Evolutionary conservation across 2,797 vertebrate species (phyloP).

Genomic region (Squalus acanthias): DNA sequence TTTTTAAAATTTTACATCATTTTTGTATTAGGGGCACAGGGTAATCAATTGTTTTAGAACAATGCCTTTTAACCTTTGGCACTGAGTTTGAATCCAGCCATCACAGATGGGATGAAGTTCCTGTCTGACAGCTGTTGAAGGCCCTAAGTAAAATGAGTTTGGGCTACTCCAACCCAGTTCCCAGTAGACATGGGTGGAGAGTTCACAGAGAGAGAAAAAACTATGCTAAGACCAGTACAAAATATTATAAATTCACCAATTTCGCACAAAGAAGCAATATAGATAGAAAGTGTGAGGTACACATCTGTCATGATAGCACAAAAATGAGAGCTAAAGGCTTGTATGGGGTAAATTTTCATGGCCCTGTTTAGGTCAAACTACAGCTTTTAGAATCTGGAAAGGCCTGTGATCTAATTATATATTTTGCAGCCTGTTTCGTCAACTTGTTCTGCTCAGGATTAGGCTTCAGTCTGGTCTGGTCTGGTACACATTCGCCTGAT

Average conservation of each 20-base stretch:
- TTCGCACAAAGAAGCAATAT: background rate
- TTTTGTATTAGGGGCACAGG: background rate
- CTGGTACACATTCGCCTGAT: background rate
- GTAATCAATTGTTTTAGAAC: background rate
- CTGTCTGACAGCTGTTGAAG: background rate
- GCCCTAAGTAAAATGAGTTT: background rate
- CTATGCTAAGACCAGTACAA: background rate
- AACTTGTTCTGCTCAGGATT: too few species aligned
- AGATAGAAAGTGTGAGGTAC: background rate
- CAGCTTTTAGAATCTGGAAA: background rate
- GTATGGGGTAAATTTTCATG: background rate
- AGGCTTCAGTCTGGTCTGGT: background rate
- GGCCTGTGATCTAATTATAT: background rate
- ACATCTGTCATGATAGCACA: background rate
- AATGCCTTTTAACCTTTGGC: background rate
- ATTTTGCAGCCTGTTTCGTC: background rate
- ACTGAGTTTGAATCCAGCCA: background rate
- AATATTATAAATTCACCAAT: background rate
- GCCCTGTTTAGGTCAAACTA: background rate
- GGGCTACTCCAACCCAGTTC: background rate
- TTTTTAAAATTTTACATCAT: background rate
- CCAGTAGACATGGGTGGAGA: background rate
- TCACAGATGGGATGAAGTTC: slow-evolving; percentile 7
- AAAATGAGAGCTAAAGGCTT: background rate
- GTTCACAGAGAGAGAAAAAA: background rate